These are phyloP conservation scores for Pecten maximus DNA, from an alignment of 2,888 invertebrate genomes.

Conservation along the genomic window DNA sequence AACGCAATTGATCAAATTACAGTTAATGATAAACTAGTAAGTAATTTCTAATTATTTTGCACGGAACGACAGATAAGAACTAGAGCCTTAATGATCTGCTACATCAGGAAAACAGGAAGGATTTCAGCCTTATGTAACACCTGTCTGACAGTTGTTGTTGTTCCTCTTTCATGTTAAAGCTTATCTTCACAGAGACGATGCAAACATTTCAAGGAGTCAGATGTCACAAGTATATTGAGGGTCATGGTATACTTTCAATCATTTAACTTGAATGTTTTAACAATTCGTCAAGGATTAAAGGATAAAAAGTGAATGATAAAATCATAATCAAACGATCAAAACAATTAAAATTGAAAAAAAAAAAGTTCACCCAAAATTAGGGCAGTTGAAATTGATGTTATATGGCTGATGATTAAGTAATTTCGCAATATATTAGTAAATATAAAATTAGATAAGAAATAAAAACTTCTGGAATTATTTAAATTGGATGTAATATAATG, in stretches of 20 bases:
- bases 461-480: background rate
- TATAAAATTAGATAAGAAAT: too few species aligned
- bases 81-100: background rate
- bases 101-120: background rate
- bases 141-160: background rate
- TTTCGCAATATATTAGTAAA: too few species aligned
- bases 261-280: background rate
- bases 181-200: background rate
- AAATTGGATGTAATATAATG: background rate
- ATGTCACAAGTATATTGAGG: background rate
- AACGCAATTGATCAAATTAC: constrained; percentile 3
- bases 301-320: too few species aligned
- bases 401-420: too few species aligned
- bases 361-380: too few species aligned
- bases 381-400: too few species aligned
- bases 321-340: too few species aligned
- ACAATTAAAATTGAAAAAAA: background rate
- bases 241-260: background rate
- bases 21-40: background rate
- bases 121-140: background rate
- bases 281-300: background rate
- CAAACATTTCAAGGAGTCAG: background rate
- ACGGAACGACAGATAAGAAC: background rate
- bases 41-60: constrained; percentile 22
- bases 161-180: background rate